A percentile compares a stretch with the other conserved stretches of the same genome.
These are phyloP conservation scores for Forbesichthys agassizii DNA, from an alignment of 2,113 vertebrate genomes.

Conservation along the genomic window DNA sequence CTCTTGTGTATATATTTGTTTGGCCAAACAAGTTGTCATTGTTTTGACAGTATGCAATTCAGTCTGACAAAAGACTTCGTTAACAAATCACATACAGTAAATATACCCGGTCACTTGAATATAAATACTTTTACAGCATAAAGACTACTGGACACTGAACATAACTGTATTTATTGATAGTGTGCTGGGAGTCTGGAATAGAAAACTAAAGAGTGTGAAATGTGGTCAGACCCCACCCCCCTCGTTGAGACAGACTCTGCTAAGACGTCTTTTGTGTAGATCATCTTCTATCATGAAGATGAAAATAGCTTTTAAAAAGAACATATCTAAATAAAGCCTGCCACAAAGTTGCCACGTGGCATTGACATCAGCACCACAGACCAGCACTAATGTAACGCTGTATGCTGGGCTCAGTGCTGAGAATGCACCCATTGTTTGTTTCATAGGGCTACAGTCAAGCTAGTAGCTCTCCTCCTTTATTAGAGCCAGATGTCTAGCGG, in stretches of 20 bases:
- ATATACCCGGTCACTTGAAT: constrained; percentile 13
- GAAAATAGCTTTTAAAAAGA: constrained; percentile 45
- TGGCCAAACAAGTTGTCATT: not conserved
- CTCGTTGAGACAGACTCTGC: constrained; percentile 11
- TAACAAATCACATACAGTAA: constrained; percentile 37
- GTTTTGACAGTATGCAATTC: constrained; percentile 25
- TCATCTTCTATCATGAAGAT: constrained; percentile 20
- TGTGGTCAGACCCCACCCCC: not conserved
- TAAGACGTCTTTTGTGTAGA: constrained; percentile 38
- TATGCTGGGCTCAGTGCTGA: constrained; percentile 31
- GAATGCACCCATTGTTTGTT: constrained; percentile 46
- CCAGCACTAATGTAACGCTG: constrained; percentile 23
- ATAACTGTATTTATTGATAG: constrained; percentile 1
- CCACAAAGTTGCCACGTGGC: constrained; percentile 36
- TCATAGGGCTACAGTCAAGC: constrained; percentile 12
- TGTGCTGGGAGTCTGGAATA: constrained; percentile 12
- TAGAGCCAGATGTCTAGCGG: constrained; percentile 51
- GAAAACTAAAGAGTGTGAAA: constrained; percentile 4
- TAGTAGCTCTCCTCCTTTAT: constrained; percentile 30
- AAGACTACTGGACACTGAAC: not conserved
- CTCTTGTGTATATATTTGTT: not conserved
- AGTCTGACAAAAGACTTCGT: constrained; percentile 57
- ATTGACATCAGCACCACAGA: constrained; percentile 38
- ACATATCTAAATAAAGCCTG: not conserved
- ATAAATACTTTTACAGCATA: constrained; percentile 12